Conservation (phyloP, 2,113 vertebrate genomes). For the Myiozetetes cayanensis region DNA sequence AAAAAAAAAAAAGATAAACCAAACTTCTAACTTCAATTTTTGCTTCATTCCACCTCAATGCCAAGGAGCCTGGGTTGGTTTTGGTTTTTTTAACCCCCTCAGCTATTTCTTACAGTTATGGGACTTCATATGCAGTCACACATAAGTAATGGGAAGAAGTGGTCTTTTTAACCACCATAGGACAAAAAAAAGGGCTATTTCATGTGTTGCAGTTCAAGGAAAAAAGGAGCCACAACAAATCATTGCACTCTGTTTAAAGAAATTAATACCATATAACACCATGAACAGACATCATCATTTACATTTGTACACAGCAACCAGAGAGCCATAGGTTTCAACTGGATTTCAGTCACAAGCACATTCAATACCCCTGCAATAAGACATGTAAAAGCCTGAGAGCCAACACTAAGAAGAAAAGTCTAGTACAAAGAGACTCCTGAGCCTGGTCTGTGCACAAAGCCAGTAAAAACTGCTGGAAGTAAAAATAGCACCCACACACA, state of each 20-base stretch:
- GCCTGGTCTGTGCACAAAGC: not conserved
- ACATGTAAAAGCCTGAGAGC: not conserved
- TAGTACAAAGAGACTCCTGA: not conserved
- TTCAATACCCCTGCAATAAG: not conserved
- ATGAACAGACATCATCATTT: not conserved
- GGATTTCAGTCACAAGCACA: not conserved
- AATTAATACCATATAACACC: not conserved
- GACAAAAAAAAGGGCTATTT: not conserved
- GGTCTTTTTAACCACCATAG: not conserved
- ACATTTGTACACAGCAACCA: not conserved
- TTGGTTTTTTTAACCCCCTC: not conserved
- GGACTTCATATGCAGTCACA: not conserved
- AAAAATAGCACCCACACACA: constrained; percentile 10
- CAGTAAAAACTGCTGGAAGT: constrained; percentile 30
- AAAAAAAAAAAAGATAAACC: not conserved
- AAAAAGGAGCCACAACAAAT: not conserved
- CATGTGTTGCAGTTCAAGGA: not conserved
- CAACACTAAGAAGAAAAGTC: not conserved
- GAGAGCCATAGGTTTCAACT: not conserved
- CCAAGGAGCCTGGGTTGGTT: not conserved
- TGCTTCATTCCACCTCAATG: not conserved
- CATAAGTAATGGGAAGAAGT: not conserved
- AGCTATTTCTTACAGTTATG: not conserved
- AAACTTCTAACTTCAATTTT: not conserved
- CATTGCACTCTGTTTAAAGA: not conserved